Conservation (phyloP, 2,888 invertebrate species). For the Sarcophaga caerulescens region DNA sequence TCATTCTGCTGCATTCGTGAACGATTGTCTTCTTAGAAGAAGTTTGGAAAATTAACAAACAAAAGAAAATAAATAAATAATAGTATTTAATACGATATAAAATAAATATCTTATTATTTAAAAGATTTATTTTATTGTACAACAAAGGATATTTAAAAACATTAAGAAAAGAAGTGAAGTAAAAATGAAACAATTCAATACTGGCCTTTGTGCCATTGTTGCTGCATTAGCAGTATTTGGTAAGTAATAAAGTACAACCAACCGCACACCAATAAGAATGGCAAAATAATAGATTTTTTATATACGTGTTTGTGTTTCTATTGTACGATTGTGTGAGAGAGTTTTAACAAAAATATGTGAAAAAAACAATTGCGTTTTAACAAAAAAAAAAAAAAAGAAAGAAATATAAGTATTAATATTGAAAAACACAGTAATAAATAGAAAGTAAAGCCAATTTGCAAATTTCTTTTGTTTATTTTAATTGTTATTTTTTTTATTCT, state of each 20-base stretch:
- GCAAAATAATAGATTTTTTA: conserved; percentile 6
- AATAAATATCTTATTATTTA: not conserved
- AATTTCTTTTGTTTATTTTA: conserved; percentile 33
- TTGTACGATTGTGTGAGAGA: not conserved
- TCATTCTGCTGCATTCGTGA: conserved; percentile 59
- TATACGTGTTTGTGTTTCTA: not conserved
- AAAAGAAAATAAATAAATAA: not conserved
- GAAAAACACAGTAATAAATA: no score
- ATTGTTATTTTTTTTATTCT: not conserved
- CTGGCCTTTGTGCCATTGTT: conserved; percentile 81
- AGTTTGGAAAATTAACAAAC: not conserved
- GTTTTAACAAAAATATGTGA: not conserved
- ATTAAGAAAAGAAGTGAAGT: not conserved
- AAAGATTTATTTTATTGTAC: conserved; percentile 1
- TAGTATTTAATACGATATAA: not conserved
- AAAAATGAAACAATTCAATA: conserved; percentile 69
- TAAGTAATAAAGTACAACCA: conserved; percentile 73
- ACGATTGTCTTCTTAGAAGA: conserved; percentile 17
- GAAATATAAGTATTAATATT: not conserved
- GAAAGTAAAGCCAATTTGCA: not conserved
- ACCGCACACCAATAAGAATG: conserved; percentile 4
- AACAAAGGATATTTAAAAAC: conserved; percentile 3
- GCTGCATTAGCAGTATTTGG: conserved; percentile 80
- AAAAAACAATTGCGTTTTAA: conserved; percentile 46
- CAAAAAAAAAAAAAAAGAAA: conserved; percentile 9